Base-by-base conservation (phyloP, 2,797 vertebrate genomes). In the Melanitta fusca region DNA sequence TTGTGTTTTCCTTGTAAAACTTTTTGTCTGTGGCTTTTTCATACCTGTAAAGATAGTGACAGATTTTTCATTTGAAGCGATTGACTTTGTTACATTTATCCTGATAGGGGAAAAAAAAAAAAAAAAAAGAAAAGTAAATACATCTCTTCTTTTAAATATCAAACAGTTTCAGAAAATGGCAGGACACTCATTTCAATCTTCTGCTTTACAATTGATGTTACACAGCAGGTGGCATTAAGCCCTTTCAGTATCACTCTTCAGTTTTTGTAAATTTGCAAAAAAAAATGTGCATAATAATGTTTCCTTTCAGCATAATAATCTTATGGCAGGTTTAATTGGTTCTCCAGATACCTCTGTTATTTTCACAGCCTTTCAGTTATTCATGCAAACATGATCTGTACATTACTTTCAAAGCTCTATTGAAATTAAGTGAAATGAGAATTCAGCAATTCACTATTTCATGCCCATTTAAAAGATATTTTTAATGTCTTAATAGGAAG, bases 291-390 rank as follows among this genome's bases (percentile, higher is more conserved):
- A 58, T 85, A 88, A 77, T 84, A 84, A 77, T 51, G 17, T 13
- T 88, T 80, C 56, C 51, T 95, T 96, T 95, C 82, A 92, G 90
- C 78, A 87, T 72, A 90, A 95, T 28, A 74, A 87, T 80, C 71
- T 79, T 36, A 64, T 41, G 72, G 73, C 89, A 85, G 57, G 34
- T 95, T 96, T 96, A 95, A 97, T 83, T 97, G 91, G 61, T 95
- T 95, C 89, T 95, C 87, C 79, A 70, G 88, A 79, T 72, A 68
- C 65, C 65, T 89, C 82, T 85, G 51, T 95, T 96, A 94, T 66
- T 94, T 93, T 91, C 69, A 56, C 38, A 70, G 36, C 60, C 84
- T 96, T 78, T 53, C 84, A 47, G 24, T 65, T 95, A n/a, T 83
- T 89, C 85, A 49, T 28, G 53, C 58, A 88, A 74, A 82, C 47